phyloP scores from a whole-genome alignment of 2,888 invertebrate species.

The Pheosia tremula region DNA sequence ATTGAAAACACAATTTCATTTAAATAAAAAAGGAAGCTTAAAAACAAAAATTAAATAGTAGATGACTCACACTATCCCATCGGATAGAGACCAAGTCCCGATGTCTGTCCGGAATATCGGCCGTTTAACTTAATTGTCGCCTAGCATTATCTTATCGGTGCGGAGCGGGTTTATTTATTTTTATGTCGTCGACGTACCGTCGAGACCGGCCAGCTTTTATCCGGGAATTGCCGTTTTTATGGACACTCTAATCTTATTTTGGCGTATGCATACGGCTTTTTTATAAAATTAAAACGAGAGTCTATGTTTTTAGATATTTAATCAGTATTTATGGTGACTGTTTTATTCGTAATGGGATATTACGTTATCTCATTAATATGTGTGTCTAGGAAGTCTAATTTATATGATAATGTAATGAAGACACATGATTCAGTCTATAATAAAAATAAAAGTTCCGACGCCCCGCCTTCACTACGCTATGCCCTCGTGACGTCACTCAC shows the following conservation, averaged over 20 bases:
- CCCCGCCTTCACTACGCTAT: too few relatives aligned
- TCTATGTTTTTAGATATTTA: too few relatives aligned
- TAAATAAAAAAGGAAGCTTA: background rate
- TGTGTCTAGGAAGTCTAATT: too few relatives aligned
- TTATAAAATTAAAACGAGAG: constrained; percentile 1
- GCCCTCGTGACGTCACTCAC: too few relatives aligned
- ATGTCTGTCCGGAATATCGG: constrained; percentile 39
- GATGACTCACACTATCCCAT: constrained; percentile 19
- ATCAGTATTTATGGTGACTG: too few relatives aligned
- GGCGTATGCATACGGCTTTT: background rate
- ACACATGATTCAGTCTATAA: too few relatives aligned
- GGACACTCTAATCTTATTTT: background rate
- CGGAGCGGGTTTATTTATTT: constrained; percentile 48
- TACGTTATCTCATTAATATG: too few relatives aligned
- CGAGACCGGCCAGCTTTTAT: constrained; percentile 45
- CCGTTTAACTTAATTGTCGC: constrained; percentile 57
- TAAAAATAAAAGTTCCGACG: too few relatives aligned
- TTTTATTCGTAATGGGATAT: too few relatives aligned
- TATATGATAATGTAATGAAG: too few relatives aligned
- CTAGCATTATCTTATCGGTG: constrained; percentile 57
- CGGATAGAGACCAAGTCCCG: constrained; percentile 6
- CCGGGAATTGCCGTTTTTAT: constrained; percentile 16
- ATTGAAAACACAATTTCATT: too few relatives aligned
- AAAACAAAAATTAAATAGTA: constrained; percentile 30
- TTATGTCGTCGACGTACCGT: constrained; percentile 44